These are phyloP conservation scores for Columbina picui DNA, from an alignment of 2,113 vertebrate species.

Conservation along the genomic window DNA sequence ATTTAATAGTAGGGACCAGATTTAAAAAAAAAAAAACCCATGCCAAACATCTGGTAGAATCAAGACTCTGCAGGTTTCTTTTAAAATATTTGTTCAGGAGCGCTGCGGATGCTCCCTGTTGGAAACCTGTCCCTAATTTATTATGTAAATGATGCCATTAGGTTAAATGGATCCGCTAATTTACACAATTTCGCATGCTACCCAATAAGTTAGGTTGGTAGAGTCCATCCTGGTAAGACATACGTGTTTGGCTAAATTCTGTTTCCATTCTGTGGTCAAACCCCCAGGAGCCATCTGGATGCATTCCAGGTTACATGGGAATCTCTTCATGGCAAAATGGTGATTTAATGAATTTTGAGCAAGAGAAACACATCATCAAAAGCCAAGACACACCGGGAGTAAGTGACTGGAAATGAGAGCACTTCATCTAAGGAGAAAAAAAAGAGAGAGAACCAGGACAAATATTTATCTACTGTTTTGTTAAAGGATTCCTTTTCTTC, in stretches of 20 bases:
- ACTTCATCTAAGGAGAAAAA: neutral
- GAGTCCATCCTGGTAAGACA: neutral
- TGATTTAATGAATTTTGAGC: neutral
- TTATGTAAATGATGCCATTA: neutral
- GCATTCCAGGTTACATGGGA: neutral
- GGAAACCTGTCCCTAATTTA: neutral
- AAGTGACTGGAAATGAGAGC: neutral
- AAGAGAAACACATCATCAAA: neutral
- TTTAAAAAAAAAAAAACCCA: neutral
- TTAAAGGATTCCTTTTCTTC: constrained; percentile 41
- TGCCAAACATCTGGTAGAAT: neutral
- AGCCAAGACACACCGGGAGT: neutral
- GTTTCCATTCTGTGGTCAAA: neutral
- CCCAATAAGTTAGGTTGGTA: neutral
- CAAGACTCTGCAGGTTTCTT: neutral
- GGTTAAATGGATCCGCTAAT: neutral
- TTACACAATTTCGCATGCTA: too few species aligned
- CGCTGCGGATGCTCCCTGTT: neutral
- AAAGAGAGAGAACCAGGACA: neutral
- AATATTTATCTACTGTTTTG: neutral
- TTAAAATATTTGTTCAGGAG: neutral
- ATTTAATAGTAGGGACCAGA: neutral
- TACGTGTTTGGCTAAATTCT: neutral
- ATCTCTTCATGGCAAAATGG: neutral
- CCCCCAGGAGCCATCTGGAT: neutral